Conservation (phyloP, 2,888 invertebrate species). For the Drosophila putrida region DNA sequence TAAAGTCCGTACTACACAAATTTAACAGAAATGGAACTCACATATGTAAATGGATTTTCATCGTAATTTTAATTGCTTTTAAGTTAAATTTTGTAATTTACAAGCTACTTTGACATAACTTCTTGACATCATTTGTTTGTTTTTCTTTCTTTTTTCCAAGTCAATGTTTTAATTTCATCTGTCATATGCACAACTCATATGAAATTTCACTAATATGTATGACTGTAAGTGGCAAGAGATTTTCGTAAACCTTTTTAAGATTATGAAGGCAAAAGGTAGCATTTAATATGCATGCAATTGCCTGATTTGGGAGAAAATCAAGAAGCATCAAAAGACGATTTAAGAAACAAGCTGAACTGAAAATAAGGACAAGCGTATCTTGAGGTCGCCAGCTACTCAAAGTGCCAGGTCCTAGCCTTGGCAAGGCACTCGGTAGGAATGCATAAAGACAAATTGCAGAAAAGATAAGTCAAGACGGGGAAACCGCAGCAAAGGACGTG, state of each 20-base stretch:
- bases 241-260: background rate
- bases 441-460: slow-evolving; percentile 17
- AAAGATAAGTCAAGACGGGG: slow-evolving; percentile 13
- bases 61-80: no score
- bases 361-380: slow-evolving; percentile 12
- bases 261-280: background rate
- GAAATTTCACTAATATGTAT: background rate
- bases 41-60: no score
- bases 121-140: no score
- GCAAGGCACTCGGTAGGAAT: slow-evolving; percentile 4
- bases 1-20: no score
- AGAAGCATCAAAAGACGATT: slow-evolving; percentile 11
- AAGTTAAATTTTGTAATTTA: no score
- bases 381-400: slow-evolving; percentile 22
- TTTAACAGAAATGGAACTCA: no score
- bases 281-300: slow-evolving; percentile 7
- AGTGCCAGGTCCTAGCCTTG: slow-evolving; percentile 6
- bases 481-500: slow-evolving; percentile 13
- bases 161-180: no score
- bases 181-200: background rate
- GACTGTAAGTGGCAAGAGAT: background rate
- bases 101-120: no score
- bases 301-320: background rate
- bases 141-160: no score
- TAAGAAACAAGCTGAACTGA: slow-evolving; percentile 6